Conservation (phyloP, 1,140 invertebrate genomes). For the Pogonus chalceus region DNA sequence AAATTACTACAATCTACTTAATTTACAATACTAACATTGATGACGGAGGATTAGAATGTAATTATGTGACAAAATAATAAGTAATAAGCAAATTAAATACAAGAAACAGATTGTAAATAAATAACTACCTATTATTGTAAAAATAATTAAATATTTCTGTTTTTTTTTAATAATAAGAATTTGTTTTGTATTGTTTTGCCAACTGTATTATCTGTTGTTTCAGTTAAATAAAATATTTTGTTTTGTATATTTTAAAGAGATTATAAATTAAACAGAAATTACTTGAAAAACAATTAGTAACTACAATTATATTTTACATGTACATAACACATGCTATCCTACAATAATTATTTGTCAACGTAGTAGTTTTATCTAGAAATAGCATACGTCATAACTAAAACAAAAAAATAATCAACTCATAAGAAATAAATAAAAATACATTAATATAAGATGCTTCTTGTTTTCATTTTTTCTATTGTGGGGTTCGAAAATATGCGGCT, state of each 20-base stretch:
- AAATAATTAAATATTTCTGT: background rate
- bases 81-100: background rate
- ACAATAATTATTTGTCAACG: background rate
- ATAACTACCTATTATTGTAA: background rate
- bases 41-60: constrained; percentile 10
- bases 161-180: background rate
- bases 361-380: constrained; percentile 1
- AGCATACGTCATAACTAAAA: background rate
- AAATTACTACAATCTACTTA: no score
- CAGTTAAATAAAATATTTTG: background rate
- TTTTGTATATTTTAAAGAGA: background rate
- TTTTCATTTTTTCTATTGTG: background rate
- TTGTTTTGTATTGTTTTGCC: background rate
- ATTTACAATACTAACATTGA: no score
- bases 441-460: background rate
- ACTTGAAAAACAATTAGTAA: no score
- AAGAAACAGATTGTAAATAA: background rate
- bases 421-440: no score
- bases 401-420: background rate
- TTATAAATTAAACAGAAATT: no score
- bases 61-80: constrained; percentile 29
- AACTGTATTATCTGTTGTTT: background rate
- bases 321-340: background rate
- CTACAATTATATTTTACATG: background rate
- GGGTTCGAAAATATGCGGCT: background rate